These are phyloP conservation scores for Columbina picui DNA, from an alignment of 2,113 vertebrate genomes.

Conservation along the genomic window DNA sequence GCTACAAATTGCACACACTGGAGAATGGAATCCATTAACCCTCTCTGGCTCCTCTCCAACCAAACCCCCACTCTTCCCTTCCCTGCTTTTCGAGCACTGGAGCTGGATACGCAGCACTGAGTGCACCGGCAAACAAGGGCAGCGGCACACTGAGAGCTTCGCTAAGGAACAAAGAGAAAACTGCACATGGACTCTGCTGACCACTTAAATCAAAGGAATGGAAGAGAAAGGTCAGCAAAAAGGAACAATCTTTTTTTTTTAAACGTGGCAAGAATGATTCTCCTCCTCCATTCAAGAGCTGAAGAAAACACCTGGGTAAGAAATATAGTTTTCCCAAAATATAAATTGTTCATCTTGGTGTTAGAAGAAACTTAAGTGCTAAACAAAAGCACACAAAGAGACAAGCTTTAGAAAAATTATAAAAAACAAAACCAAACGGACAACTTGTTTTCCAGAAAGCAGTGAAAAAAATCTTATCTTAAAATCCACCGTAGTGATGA, in stretches of 20 bases:
- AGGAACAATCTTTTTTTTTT: background rate
- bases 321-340: background rate
- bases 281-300: background rate
- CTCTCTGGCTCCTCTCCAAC: constrained; percentile 43
- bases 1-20: background rate
- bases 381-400: background rate
- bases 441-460: background rate
- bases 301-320: background rate
- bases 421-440: background rate
- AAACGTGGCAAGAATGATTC: background rate
- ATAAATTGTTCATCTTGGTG: background rate
- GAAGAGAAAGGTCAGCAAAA: background rate
- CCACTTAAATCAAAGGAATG: background rate
- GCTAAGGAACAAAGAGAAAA: background rate
- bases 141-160: background rate
- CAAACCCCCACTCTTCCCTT: constrained; percentile 17
- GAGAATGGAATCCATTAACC: constrained; percentile 37
- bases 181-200: background rate
- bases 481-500: background rate
- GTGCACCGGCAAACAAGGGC: background rate
- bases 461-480: background rate
- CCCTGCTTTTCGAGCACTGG: constrained; percentile 19
- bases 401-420: background rate
- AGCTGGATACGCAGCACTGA: constrained; percentile 32
- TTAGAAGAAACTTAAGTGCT: background rate